phyloP scores from a whole-genome alignment of 2,888 invertebrate species.

The Dasysyrphus tricinctus region DNA sequence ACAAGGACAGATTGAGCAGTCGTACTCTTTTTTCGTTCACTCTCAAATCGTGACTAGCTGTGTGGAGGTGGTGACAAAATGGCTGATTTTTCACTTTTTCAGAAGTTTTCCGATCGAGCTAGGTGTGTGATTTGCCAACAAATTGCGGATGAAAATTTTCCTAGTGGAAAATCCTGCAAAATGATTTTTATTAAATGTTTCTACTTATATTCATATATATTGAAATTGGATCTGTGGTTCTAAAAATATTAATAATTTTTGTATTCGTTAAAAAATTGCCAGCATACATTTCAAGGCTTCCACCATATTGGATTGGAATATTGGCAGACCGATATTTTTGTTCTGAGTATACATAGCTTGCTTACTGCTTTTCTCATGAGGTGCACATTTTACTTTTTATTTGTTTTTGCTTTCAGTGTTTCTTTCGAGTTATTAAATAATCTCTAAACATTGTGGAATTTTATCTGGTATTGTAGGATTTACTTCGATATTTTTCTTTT shows the following conservation, averaged over 20 bases:
- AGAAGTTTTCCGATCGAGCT: conserved; percentile 57
- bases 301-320: conserved; percentile 70
- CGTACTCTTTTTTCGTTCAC: conserved; percentile 53
- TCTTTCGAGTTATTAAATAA: conserved; percentile 22
- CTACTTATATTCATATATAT: conserved; percentile 13
- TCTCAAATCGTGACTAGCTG: conserved; percentile 34
- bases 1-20: conserved; percentile 48
- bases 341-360: conserved; percentile 57
- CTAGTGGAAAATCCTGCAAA: conserved; percentile 28
- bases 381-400: conserved; percentile 56
- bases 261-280: conserved; percentile 44
- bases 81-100: conserved; percentile 70
- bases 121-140: conserved; percentile 64
- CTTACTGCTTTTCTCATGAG: conserved; percentile 52
- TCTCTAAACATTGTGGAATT: conserved; percentile 49
- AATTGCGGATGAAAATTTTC: conserved; percentile 28
- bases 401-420: conserved; percentile 27
- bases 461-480: conserved; percentile 46
- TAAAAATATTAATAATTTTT: conserved; percentile 26
- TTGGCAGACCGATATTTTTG: conserved; percentile 56
- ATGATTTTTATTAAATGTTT: conserved; percentile 6
- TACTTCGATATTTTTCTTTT: conserved; percentile 40
- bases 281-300: conserved; percentile 72
- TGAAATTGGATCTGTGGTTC: conserved; percentile 34
- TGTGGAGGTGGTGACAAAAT: conserved; percentile 69